A percentile compares a stretch with the other conserved stretches of the same genome.
These are phyloP conservation scores for Pentamera pediparva DNA, from an alignment of 53 echinoderm and acorn worm genomes.

Conservation along the genomic window DNA sequence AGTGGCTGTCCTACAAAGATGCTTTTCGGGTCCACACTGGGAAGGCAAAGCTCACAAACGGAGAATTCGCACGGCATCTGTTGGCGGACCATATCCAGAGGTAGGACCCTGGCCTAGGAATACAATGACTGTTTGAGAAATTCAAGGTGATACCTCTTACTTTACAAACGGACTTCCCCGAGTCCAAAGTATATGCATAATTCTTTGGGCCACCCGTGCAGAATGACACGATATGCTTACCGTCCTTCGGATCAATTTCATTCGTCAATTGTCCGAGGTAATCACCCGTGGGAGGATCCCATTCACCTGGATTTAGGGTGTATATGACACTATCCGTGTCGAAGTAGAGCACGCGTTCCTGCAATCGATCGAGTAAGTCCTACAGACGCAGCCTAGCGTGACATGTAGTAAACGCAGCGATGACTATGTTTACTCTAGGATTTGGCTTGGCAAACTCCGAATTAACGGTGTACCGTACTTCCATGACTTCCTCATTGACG, in stretches of 20 bases:
- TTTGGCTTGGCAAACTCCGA: not conserved
- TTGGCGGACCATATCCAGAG: too few species aligned
- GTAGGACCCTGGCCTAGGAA: too few species aligned
- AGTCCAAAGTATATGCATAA: constrained; percentile 31
- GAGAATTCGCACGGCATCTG: too few species aligned
- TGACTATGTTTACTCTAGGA: constrained; percentile 32
- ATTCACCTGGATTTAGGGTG: not conserved
- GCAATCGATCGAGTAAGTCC: constrained; percentile 26
- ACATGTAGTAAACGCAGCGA: constrained; percentile 60
- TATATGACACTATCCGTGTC: constrained; percentile 59
- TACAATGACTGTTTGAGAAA: too few species aligned
- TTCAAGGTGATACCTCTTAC: constrained; percentile 55
- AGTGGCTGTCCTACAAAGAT: too few species aligned
- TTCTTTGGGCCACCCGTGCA: constrained; percentile 26
- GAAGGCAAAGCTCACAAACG: too few species aligned
- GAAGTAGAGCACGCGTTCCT: constrained; percentile 51
- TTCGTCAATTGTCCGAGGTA: constrained; percentile 37
- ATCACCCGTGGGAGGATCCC: constrained; percentile 25
- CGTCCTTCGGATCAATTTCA: constrained; percentile 38
- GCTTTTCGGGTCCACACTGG: too few species aligned
- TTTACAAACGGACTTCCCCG: constrained; percentile 55
- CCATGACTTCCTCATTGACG: not conserved
- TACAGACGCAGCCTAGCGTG: constrained; percentile 48
- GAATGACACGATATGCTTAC: constrained; percentile 35
- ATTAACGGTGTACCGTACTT: not conserved